Base-by-base conservation (phyloP, 2,888 invertebrate species). In the Caenorhabditis panamensis region DNA sequence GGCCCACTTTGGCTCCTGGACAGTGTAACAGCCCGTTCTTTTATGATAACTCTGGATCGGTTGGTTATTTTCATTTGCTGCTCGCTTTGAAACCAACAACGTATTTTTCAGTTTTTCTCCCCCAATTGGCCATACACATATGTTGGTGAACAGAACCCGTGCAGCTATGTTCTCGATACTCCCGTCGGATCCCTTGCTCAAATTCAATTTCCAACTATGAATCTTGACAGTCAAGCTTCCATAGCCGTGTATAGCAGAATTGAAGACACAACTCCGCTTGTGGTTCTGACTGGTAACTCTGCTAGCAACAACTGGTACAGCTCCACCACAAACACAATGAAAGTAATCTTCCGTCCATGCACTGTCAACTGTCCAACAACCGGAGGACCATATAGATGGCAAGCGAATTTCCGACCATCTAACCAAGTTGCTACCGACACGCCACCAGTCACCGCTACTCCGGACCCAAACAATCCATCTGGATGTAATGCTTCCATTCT, bases 51-150 rank as follows among this genome's bases (percentile, higher is more conserved):
- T 62, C 64, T 20, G 81, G 81, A 71, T 64, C 64, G 0, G 77
- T 77, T n/a, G 62, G 69, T 64, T 28, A 4, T 31, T 9, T 31
- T 18, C 1, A 36, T 24, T 9, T 24, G n/a, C n/a, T n/a, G n/a
- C n/a, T n/a, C n/a, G n/a, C n/a, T n/a, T n/a, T n/a, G n/a, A n/a
- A n/a, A n/a, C n/a, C n/a, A n/a, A n/a, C n/a, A 26, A 16, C 4
- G 20, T n/a, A 31, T 20, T 4, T 69, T 77, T 28, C 58, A 77
- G 71, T 81, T 81, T 47, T 81, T 62, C 41, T 81, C 81, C 11
- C 81, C 81, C 36, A 71, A 56, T 16, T 81, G 68, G 68, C 81
- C 81, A 22, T 49, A 76, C 53, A 71, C 53, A 16, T 81, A 81
- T 49, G 28, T 72, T 26, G 76, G 71, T 3, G 54, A 71, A 16